Evolutionary conservation across 2,888 invertebrate genomes (phyloP), one percentile per base, ranked within the genome.

Genomic region (Ptilodon capucinus): DNA sequence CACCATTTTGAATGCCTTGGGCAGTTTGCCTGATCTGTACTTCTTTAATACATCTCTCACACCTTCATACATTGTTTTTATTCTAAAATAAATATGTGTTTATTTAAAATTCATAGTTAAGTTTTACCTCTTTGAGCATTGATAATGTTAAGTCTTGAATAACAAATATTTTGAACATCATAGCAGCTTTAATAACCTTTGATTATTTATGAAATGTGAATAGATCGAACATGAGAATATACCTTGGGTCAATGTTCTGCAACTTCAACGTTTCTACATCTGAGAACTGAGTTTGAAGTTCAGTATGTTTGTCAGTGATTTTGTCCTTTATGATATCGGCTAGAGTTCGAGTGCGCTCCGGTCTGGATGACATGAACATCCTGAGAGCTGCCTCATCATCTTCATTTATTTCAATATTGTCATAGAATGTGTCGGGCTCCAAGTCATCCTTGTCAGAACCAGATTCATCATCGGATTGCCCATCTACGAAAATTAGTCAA

Each of bases 1-100:
- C 54, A 99, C 94, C 74, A 98, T 95, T 92, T 99, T 99, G 81
- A 99, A 99, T 1, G 99, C 98, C 83, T 99, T 99, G 0, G 99
- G 99, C 28, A 99, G 90, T 90, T 98, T 98, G 18, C 99, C 99
- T 77, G 97, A 97, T 54, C 99, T 93, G 80, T 99, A 99, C 65
- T 95, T 95, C 59, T 93, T 91, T 67, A 99, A 91, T 2, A 99
- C 96, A 81, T 97, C 95, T 59, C 96, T 91, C 0, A 99, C 97
- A 45, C 97, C 97, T 86, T 96, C 95, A 84, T 97, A 99, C 96
- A 99, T 95, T 46, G 95, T 92, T 71, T 94, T 94, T 2, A 98
- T 93, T 67, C 93, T 92, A 53, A 14, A 80, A n/a, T n/a, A n/a
- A 81, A 56, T 55, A 21, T 39, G 6, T 7, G 4, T 32, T 32